Evolutionary conservation across 2,888 invertebrate genomes (phyloP), one percentile per base, ranked within the genome.

Genomic region (Eupithecia subfuscata): DNA sequence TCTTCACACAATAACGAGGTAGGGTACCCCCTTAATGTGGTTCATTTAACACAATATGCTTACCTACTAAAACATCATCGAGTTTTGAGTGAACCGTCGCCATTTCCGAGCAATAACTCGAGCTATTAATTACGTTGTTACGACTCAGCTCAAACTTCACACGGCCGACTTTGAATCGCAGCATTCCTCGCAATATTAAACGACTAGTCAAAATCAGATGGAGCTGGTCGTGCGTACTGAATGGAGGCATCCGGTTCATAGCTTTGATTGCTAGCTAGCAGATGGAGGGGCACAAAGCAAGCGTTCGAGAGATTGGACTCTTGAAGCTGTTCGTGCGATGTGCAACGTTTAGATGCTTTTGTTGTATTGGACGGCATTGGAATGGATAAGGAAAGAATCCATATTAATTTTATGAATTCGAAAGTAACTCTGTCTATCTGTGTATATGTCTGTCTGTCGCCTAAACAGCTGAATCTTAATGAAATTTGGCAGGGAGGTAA

Each of bases 111-210:
- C 2, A 56, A 56, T 56, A 11, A 56, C 56, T 56, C 4, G 22
- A 56, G 56, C 52, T 52, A n/a, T 22, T 56, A 22, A 56, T 22
- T 12, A 56, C 12, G 22, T 60, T 22, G 14, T 6, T 12, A 25
- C 22, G 14, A 60, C 60, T 60, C 14, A 60, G 5, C 25, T 12
- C 25, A 60, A 22, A 64, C 14, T 8, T 14, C 16, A 63, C 22
- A 64, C 37, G 64, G 37, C 64, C 16, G 65, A 16, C 40, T n/a
- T 78, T 69, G 69, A 74, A 77, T 78, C 68, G 74, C 70, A 75
- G 74, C 75, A 77, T 77, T 78, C 76, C 77, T 60, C 75, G 70
- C 71, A 69, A 81, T 80, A 81, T 78, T 77, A 73, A 79, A 77
- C 77, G 74, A 63, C 73, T 74, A 78, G 75, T 73, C 75, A 74